A percentile compares a stretch with the other conserved stretches of the same genome.
phyloP scores from a whole-genome alignment of 2,888 invertebrate genomes.

The Melikaiella ostensackeni region DNA sequence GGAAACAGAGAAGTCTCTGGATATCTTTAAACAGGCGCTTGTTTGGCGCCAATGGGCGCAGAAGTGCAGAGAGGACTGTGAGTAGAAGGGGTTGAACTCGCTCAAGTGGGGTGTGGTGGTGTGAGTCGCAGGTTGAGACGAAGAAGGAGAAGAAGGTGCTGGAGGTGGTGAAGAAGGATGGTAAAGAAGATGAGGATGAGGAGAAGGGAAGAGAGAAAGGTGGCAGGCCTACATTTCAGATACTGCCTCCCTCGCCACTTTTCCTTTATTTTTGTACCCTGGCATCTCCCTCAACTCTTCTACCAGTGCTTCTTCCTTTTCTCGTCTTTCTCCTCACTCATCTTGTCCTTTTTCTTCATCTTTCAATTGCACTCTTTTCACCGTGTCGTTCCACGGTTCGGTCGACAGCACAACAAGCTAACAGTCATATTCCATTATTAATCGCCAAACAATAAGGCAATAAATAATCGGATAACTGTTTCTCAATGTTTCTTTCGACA shows the following conservation, averaged over 20 bases:
- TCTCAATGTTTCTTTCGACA: neutral
- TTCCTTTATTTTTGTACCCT: conserved; percentile 50
- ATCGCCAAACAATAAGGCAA: conserved; percentile 4
- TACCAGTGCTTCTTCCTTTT: conserved; percentile 34
- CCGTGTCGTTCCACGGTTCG: conserved; percentile 41
- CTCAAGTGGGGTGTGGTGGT: conserved; percentile 48
- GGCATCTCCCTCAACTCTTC: conserved; percentile 42
- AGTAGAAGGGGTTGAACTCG: conserved; percentile 49
- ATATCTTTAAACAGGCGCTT: conserved; percentile 56
- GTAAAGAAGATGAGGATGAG: conserved; percentile 41
- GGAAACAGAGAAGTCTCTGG: conserved; percentile 49
- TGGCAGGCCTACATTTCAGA: conserved; percentile 63
- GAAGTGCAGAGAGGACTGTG: conserved; percentile 57
- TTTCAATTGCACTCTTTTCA: conserved; percentile 34
- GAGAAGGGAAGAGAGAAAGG: conserved; percentile 47
- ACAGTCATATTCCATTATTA: conserved; percentile 30
- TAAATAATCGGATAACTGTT: neutral
- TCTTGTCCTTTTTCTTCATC: conserved; percentile 17
- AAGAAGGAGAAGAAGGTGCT: conserved; percentile 48
- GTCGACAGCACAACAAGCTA: conserved; percentile 25
- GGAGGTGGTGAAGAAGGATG: conserved; percentile 43
- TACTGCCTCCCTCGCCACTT: conserved; percentile 50
- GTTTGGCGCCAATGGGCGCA: conserved; percentile 58
- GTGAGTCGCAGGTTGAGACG: conserved; percentile 50
- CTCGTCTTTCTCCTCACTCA: conserved; percentile 36